Evolutionary conservation across 2,888 invertebrate genomes (phyloP), one percentile per base, ranked within the genome.

Genomic region (Mactromeris polynyma): DNA sequence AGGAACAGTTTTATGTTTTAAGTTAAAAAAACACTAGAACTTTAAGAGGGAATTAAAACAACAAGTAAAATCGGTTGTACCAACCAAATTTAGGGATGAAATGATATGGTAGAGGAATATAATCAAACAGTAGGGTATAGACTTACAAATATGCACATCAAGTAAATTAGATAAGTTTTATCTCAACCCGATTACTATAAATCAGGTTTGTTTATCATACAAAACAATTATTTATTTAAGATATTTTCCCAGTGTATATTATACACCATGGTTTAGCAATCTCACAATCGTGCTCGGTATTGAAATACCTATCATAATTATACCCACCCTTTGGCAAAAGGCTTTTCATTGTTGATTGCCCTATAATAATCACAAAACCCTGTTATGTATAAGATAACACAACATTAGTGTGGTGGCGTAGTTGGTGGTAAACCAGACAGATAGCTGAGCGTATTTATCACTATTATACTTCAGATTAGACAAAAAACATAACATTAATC

Each of bases 241-340:
- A 26, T 26, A 21, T 64, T 64, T 64, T 64, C 58, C 9, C 58
- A 64, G 58, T 64, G 58, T 64, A 64, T 64, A 64, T 26, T 17
- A 9, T 64, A n/a, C n/a, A n/a, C 58, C 58, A 64, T 26, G 26
- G 58, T 64, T n/a, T 9, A 64, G n/a, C n/a, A n/a, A n/a, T n/a
- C n/a, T n/a, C n/a, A 64, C 58, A 64, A 64, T 26, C 26, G 26
- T n/a, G 26, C 58, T 4, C 26, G 51, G n/a, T 64, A 64, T 64
- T 64, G n/a, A n/a, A 64, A 64, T 64, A 64, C 58, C 58, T 64
- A 64, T 64, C 58, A n/a, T 64, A 64, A 26, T 64, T n/a, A n/a
- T 64, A 64, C 58, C 58, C 58, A 64, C 58, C 58, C 58, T 64
- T 64, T n/a, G 58, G 58, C 58, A 64, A 64, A 26, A 64, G 26